These are phyloP conservation scores for Leptogaster cylindrica DNA, from an alignment of 2,888 invertebrate species.

Conservation along the genomic window DNA sequence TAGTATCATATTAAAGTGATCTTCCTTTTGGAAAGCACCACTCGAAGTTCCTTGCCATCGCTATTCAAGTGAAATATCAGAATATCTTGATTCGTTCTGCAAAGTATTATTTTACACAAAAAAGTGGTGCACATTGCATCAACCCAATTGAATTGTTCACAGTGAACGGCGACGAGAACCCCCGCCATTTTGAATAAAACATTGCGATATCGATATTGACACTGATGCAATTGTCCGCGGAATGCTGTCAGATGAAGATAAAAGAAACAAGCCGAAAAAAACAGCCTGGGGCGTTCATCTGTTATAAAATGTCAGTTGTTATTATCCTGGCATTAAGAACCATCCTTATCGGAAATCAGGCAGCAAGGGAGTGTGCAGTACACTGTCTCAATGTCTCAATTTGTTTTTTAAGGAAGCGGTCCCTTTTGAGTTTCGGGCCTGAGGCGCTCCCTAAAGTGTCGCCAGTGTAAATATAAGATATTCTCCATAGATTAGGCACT, in stretches of 20 bases:
- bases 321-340: conserved; percentile 41
- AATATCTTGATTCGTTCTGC: no score
- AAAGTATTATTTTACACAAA: no score
- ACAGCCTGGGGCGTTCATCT: conserved; percentile 41
- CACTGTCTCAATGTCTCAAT: conserved; percentile 26
- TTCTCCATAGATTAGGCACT: conserved; percentile 33
- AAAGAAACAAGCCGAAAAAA: no score
- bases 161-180: no score
- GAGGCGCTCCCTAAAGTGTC: conserved; percentile 7
- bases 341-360: conserved; percentile 36
- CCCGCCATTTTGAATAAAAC: conserved; percentile 11
- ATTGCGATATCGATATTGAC: conserved; percentile 21
- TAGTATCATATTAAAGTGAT: no score
- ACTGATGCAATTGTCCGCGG: conserved; percentile 11
- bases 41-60: no score
- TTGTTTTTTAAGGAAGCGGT: conserved; percentile 23
- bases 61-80: no score
- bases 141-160: no score
- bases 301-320: conserved; percentile 41
- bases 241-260: background rate
- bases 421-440: conserved; percentile 2
- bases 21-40: no score
- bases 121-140: no score
- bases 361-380: conserved; percentile 3
- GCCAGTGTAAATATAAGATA: conserved; percentile 38